Evolutionary conservation across 2,888 invertebrate species (phyloP).

Genomic region (Arenicola marina): DNA sequence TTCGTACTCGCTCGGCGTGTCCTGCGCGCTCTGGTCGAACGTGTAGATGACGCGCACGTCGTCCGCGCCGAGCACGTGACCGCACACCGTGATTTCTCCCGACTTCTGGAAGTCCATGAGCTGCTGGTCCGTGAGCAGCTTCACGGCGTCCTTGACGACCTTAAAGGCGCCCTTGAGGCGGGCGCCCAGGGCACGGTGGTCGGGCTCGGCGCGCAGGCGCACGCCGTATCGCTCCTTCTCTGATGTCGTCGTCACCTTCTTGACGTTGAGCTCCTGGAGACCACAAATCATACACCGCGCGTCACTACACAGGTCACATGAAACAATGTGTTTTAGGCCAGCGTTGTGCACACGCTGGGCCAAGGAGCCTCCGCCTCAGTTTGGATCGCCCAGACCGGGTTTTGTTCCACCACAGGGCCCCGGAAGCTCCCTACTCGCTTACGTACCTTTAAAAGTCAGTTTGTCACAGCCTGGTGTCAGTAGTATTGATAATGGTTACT

Average conservation of each 20-base stretch:
- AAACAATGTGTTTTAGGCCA: too few species aligned
- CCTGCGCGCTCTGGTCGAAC: conserved; percentile 64
- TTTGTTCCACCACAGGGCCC: too few species aligned
- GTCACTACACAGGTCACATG: too few species aligned
- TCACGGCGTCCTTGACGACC: conserved; percentile 79
- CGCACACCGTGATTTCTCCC: conserved; percentile 75
- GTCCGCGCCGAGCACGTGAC: conserved; percentile 69
- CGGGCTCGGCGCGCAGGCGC: conserved; percentile 87
- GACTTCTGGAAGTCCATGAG: conserved; percentile 73
- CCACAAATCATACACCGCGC: too few species aligned
- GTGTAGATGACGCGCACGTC: conserved; percentile 73
- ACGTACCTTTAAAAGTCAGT: too few species aligned
- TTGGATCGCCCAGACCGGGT: too few species aligned
- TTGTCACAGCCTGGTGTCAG: too few species aligned
- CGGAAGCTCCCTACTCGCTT: too few species aligned
- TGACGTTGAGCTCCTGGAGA: conserved; percentile 82
- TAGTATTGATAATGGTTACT: too few species aligned
- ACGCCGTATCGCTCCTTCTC: conserved; percentile 94
- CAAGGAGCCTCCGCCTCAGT: too few species aligned
- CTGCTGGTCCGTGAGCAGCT: conserved; percentile 62
- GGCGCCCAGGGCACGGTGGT: conserved; percentile 87
- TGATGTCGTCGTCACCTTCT: conserved; percentile 78
- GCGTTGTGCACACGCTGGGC: too few species aligned
- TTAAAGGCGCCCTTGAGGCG: conserved; percentile 90
- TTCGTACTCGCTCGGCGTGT: conserved; percentile 69